Base-by-base conservation (phyloP, 2,797 vertebrate genomes). In the Tinamus major region DNA sequence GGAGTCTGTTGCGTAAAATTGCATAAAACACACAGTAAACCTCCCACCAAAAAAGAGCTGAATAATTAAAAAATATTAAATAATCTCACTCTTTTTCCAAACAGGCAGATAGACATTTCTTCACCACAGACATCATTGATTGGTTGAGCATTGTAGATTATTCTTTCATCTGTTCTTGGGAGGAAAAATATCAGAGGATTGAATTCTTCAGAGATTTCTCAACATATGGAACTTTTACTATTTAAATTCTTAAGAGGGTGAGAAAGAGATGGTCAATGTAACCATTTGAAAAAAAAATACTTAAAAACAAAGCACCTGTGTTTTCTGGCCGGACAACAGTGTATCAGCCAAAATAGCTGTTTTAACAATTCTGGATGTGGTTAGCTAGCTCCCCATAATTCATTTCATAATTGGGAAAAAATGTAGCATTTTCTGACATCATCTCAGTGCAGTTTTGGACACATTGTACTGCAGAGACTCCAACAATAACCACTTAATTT, bases 371-470 rank as follows among this genome's bases (percentile, higher is more conserved):
- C 93, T 93, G 86, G 89, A 89, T 94, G 84, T 94, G 85, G 90
- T 94, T 88, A 96, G 62, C 84, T 96, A 95, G 90, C 46, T 70
- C 90, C 87, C 83, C 87, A 94, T 97, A 97, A 98, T 92, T 98
- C 83, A 97, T 97, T 97, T 97, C 94, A 97, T 97, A 97, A 97
- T 51, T 97, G 95, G 95, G 90, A 97, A 97, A 97, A 97, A 97
- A 97, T 97, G 92, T 92, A 95, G 89, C 76, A 90, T 96, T 97
- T 97, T 92, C 93, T 97, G 95, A 97, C 95, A 95, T 97, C 94
- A 97, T 97, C 87, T 89, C 83, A 97, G 70, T 79, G 41, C 84
- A 97, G 93, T 91, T 96, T 96, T 96, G 95, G 93, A 96, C 87
- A 85, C 70, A 90, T 6, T 95, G 87, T 95, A 87, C 68, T 95